Evolutionary conservation across 2,888 invertebrate genomes (phyloP).

Genomic region (Drosophila sordidapex): DNA sequence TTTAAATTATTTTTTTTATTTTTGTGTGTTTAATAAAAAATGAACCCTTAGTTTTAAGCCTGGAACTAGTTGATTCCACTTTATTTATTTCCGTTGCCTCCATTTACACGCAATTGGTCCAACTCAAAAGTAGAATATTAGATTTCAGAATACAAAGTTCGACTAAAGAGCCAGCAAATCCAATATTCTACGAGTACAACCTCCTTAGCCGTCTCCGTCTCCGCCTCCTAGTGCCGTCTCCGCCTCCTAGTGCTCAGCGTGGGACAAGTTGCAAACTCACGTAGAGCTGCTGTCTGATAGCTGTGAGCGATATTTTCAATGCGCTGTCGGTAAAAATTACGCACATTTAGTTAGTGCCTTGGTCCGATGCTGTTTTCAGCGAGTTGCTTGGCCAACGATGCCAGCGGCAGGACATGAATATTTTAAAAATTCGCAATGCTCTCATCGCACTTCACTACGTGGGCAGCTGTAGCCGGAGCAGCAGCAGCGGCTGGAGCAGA

Average conservation of each 20-base stretch:
- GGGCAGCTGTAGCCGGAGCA: constrained; percentile 30
- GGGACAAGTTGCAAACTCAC: constrained; percentile 68
- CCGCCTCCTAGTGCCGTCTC: neutral
- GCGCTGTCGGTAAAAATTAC: constrained; percentile 78
- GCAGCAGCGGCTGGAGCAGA: constrained; percentile 10
- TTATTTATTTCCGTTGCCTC: neutral
- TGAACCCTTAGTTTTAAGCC: neutral
- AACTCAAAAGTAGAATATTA: constrained; percentile 16
- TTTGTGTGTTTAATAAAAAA: neutral
- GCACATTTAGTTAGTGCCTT: constrained; percentile 74
- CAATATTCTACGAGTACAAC: constrained; percentile 37
- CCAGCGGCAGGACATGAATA: constrained; percentile 77
- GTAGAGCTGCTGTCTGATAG: constrained; percentile 58
- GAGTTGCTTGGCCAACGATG: constrained; percentile 56
- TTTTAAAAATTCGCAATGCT: constrained; percentile 69
- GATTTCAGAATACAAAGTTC: constrained; percentile 18
- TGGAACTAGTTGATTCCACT: neutral
- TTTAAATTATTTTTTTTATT: too few relatives aligned
- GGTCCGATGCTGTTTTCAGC: constrained; percentile 63
- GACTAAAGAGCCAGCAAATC: constrained; percentile 51
- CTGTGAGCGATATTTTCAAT: constrained; percentile 72
- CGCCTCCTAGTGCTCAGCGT: too few relatives aligned
- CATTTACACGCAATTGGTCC: constrained; percentile 27
- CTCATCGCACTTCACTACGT: constrained; percentile 54
- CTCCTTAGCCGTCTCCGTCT: neutral